These are phyloP conservation scores for Callipepla californica DNA, from an alignment of 2,113 vertebrate species.

Conservation along the genomic window DNA sequence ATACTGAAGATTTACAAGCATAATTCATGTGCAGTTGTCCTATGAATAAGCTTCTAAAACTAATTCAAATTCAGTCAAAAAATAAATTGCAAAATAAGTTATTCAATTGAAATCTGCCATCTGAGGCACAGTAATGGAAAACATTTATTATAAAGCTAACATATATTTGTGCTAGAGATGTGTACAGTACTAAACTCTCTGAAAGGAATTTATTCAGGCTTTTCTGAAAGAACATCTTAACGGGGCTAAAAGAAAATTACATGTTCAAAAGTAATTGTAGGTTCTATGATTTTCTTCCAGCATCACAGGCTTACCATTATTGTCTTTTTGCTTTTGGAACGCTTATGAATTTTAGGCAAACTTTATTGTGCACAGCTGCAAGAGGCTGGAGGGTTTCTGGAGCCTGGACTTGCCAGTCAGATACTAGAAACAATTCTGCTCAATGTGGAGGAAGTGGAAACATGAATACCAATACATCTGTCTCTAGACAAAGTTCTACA, in stretches of 20 bases:
- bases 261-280: constrained; percentile 68
- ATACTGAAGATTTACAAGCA: constrained; percentile 50
- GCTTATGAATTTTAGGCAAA: constrained; percentile 29
- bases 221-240: constrained; percentile 68
- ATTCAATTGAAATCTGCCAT: constrained; percentile 68
- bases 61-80: constrained; percentile 60
- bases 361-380: constrained; percentile 36
- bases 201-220: constrained; percentile 58
- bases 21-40: constrained; percentile 52
- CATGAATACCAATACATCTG: background rate
- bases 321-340: constrained; percentile 1
- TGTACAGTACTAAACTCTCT: constrained; percentile 57
- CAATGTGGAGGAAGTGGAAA: background rate
- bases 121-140: constrained; percentile 53
- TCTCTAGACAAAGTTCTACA: background rate
- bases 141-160: constrained; percentile 69
- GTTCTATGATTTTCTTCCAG: constrained; percentile 57
- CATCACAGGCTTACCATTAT: constrained; percentile 31
- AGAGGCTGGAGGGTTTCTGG: background rate
- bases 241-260: constrained; percentile 68
- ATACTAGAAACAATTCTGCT: background rate
- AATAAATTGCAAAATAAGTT: constrained; percentile 71
- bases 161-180: constrained; percentile 56
- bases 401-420: background rate
- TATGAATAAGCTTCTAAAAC: constrained; percentile 56